phyloP scores from a whole-genome alignment of 2,113 vertebrate genomes.

The Chelonoidis abingdonii region DNA sequence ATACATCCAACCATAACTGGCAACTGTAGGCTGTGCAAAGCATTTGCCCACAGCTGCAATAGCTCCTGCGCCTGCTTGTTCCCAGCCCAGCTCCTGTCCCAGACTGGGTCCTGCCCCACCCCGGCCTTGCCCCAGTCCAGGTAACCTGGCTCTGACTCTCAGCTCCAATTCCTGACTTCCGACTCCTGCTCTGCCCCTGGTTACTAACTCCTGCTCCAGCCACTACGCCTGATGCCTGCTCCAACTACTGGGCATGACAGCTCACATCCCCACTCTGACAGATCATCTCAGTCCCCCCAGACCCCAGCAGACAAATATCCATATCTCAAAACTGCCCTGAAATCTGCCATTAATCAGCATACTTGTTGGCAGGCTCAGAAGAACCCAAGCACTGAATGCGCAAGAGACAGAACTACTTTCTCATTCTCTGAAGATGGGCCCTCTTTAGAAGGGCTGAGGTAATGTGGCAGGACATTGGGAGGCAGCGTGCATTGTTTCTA shows the following conservation, averaged over 20 bases:
- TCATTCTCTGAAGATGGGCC: background rate
- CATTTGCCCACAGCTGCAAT: background rate
- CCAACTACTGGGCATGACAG: background rate
- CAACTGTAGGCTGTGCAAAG: background rate
- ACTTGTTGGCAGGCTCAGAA: constrained; percentile 18
- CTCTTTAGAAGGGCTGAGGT: background rate
- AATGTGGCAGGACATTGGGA: background rate
- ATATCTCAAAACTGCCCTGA: background rate
- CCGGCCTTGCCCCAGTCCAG: background rate
- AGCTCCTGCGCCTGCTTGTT: background rate
- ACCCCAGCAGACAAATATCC: background rate
- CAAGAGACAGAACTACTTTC: background rate
- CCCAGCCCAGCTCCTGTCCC: background rate
- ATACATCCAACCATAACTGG: no score
- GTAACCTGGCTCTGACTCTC: background rate
- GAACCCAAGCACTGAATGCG: background rate
- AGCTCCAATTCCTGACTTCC: background rate
- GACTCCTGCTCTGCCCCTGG: background rate
- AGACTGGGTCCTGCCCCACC: background rate
- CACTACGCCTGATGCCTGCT: background rate
- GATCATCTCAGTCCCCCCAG: background rate
- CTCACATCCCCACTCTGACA: background rate
- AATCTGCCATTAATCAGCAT: constrained; percentile 47
- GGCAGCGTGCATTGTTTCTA: background rate
- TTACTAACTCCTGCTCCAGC: background rate